Base-by-base conservation (phyloP, 2,888 invertebrate genomes). In the Ommatoiulus sabulosus region DNA sequence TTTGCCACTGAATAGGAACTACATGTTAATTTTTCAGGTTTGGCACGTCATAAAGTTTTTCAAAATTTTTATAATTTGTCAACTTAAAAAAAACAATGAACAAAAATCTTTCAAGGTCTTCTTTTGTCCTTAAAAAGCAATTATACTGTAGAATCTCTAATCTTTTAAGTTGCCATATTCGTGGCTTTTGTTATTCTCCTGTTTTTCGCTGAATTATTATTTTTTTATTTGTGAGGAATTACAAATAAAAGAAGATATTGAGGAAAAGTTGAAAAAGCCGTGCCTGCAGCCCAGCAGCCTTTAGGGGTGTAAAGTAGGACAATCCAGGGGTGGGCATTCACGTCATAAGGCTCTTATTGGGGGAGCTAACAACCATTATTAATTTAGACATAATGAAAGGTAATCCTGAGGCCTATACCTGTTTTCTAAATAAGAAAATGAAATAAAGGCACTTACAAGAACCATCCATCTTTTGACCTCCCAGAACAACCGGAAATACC, bases 321-420 rank as follows among this genome's bases (percentile, higher is more conserved):
- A 72, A 10, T 72, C 72, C 24, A 72, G 72, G 72, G 24, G 24
- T 20, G 63, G n/a, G 20, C 20, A 63, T 63, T n/a, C 6, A 63
- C 72, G 72, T 72, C 20, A 72, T 72, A 72, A 72, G 72, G 24
- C 72, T 72, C 72, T 72, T 72, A 24, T 24, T 6, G 72, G 24
- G 72, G 24, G 24, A 72, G 20, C 72, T 24, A 72, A 72, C 24
- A 24, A 72, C 72, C 72, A 72, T 72, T 72, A 72, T 72, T 72
- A 72, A 72, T 72, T 72, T 72, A 72, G 72, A 72, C 72, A 72
- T 72, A 72, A 72, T 72, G 72, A 24, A 72, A 24, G 72, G 72
- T 72, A 72, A 6, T 72, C 72, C 72, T 24, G 72, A n/a, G 24
- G 24, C 72, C 72, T 24, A 24, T 24, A 35, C 35, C 35, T 35